phyloP scores from a whole-genome alignment of 2,888 invertebrate species.

The Liopterus haemorrhoidalis region DNA sequence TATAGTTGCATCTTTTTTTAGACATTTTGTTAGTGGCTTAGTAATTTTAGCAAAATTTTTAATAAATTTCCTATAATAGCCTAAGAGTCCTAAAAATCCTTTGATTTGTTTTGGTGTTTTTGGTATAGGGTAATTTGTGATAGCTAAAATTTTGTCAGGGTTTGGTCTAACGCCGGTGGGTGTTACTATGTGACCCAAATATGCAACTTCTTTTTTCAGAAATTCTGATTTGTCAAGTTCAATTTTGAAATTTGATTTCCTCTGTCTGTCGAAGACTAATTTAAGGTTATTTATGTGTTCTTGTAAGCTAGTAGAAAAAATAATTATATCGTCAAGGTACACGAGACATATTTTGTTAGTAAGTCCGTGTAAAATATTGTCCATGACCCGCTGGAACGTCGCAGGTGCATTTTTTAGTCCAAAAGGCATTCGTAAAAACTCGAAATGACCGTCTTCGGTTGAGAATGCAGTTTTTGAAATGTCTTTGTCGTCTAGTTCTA shows the following conservation, averaged over 20 bases:
- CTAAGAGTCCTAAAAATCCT: slow-evolving; percentile 30
- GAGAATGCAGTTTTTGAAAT: slow-evolving; percentile 34
- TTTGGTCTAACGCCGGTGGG: too few species aligned
- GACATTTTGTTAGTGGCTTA: too few species aligned
- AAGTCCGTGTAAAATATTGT: slow-evolving; percentile 30
- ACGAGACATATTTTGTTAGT: slow-evolving; percentile 30
- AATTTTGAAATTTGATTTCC: slow-evolving; percentile 31
- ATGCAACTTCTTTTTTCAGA: slow-evolving; percentile 31
- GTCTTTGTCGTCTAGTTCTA: slow-evolving; percentile 30
- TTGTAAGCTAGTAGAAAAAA: slow-evolving; percentile 33
- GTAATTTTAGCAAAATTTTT: too few species aligned
- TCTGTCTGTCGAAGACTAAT: slow-evolving; percentile 31
- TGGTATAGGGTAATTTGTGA: slow-evolving; percentile 30
- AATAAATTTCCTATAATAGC: slow-evolving; percentile 36
- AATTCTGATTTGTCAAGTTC: slow-evolving; percentile 34
- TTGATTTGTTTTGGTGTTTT: slow-evolving; percentile 33
- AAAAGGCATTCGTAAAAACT: too few species aligned
- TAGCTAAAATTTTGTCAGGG: too few species aligned
- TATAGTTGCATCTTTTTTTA: too few species aligned
- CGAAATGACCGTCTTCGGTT: too few species aligned
- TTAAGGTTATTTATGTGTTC: slow-evolving; percentile 27
- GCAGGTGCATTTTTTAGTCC: slow-evolving; percentile 32
- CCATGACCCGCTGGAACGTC: slow-evolving; percentile 35
- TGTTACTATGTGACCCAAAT: too few species aligned
- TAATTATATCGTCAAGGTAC: slow-evolving; percentile 38